Evolutionary conservation across 2,888 invertebrate genomes (phyloP), one percentile per base, ranked within the genome.

Genomic region (Halictus quadricinctus): DNA sequence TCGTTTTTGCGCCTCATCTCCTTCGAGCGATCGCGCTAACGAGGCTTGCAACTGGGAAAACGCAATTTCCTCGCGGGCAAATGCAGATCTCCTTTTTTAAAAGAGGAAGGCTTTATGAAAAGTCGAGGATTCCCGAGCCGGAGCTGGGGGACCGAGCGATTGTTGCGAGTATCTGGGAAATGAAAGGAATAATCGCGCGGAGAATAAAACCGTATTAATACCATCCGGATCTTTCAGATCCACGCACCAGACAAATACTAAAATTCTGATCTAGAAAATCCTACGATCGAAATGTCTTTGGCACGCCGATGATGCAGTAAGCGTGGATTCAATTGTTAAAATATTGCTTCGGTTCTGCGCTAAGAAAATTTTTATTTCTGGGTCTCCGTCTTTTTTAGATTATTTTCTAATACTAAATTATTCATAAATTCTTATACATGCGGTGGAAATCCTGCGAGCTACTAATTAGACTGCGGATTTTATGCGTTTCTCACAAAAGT

Each of bases 21-120:
- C 69, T 21, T 25, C 58, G 41, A 41, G 69, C 69, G 50, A 69
- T 41, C 48, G 50, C n/a, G 25, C 54, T n/a, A 75, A 80, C 54
- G 66, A 21, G 64, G 15, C 25, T 25, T 50, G 36, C n/a, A 58
- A 80, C 70, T n/a, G 43, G n/a, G 48, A 12, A 48, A 64, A 73
- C 46, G 36, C 21, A 73, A 79, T 73, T 73, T 50, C 2, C 64
- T 18, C 36, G 60, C 48, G 72, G 46, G 41, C 29, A 15, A 50
- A 54, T 12, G 50, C 21, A 21, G 54, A 58, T 54, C 29, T 54
- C 13, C 46, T 69, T 29, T 36, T 21, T 46, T 41, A 36, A 29
- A 75, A 50, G 15, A 0, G 29, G 12, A 21, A 41, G 69, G n/a
- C 21, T 1, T 43, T 12, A 6, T 60, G 72, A 25, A 25, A 36